These are phyloP conservation scores for Garrulus glandarius DNA, from an alignment of 2,797 vertebrate species.

Conservation along the genomic window DNA sequence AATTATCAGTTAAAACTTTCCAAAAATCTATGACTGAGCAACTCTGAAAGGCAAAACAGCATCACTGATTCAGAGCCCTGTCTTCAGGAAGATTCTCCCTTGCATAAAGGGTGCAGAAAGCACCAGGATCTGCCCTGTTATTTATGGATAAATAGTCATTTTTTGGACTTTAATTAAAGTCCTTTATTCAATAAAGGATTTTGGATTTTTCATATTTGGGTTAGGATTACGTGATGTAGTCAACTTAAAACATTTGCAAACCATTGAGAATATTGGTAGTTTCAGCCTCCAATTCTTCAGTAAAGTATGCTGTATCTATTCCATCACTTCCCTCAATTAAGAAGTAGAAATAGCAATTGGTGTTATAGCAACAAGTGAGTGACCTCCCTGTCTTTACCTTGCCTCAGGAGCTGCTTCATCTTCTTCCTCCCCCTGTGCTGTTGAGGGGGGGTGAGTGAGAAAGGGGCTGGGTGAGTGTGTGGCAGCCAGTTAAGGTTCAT, in stretches of 20 bases:
- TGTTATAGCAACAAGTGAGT: neutral
- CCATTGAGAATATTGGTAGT: neutral
- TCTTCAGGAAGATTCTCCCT: neutral
- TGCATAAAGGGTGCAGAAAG: neutral
- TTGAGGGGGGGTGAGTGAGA: neutral
- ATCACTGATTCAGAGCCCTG: neutral
- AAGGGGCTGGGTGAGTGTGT: neutral
- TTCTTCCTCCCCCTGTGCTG: neutral
- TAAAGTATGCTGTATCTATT: neutral
- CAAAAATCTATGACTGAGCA: neutral
- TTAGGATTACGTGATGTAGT: neutral
- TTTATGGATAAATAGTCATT: neutral
- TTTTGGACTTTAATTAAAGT: neutral
- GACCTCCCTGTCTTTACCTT: neutral
- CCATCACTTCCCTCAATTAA: neutral
- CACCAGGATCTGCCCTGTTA: neutral
- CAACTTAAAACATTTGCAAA: neutral
- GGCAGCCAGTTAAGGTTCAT: neutral
- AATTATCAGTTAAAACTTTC: neutral
- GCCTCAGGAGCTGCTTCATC: rapidly evolving
- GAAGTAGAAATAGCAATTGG: neutral
- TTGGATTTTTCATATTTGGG: neutral
- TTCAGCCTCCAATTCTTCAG: neutral
- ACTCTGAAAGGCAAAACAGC: neutral
- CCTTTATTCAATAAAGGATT: neutral